Evolutionary conservation across 1,140 invertebrate genomes (phyloP), one percentile per base, ranked within the genome.

Genomic region (Cyrtorhinus lividipennis): DNA sequence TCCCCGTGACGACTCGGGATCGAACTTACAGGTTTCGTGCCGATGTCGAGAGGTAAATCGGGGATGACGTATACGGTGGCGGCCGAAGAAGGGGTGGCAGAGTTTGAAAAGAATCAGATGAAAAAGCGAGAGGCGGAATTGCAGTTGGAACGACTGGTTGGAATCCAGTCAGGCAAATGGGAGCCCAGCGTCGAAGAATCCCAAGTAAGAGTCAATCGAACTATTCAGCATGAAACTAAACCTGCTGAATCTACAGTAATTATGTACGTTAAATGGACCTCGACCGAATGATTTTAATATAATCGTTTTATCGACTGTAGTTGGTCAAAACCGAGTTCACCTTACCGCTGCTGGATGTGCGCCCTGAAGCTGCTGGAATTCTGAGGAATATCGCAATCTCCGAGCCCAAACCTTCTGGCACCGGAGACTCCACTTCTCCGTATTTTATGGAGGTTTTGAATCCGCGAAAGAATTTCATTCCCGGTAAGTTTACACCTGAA

Each of bases 381-480:
- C 73, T 79, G 65, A 75, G 78, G 59, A 78, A 79, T 67, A 69
- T 81, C 45, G 73, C 78, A 1, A 71, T 78, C 68, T 78, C 78
- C 59, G 81, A 83, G 68, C 74, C 75, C 56, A 78, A 76, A 60
- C 56, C 78, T 26, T 70, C 73, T 63, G 78, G 82, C 61, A 70
- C 76, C 56, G 75, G 79, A 65, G 79, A 81, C 59, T 75, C 78
- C n/a, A 76, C 77, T 10, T 79, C 74, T n/a, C 84, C 83, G 0
- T 85, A 83, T 67, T 86, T 84, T 70, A 81, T 84, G 77, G 79
- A 83, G 56, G 79, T 81, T 66, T 73, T 72, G 10, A 75, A 85
- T 70, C 74, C 79, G 0, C 75, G 83, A 18, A 86, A 86, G 73
- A 82, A 78, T 68, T 78, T 85, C 60, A 66, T 71, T 3, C 69